Evolutionary conservation across 2,797 vertebrate genomes (phyloP), one percentile per base, ranked within the genome.

Genomic region (Helarctos malayanus): DNA sequence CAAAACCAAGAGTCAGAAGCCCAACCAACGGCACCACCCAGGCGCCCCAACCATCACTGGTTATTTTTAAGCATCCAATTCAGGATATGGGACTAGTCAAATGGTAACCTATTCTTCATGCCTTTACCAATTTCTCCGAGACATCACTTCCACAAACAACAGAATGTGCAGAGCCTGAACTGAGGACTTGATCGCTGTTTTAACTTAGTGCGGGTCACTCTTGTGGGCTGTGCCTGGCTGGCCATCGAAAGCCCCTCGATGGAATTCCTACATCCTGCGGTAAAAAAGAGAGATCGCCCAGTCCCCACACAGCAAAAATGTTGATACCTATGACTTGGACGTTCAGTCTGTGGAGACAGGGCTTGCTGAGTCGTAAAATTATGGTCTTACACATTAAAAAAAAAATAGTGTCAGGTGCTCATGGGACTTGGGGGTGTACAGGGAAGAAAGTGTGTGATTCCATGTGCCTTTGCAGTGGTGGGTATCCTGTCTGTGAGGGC

Each of bases 51-150:
- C 1, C 6, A 41, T 69, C 18, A 59, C 47, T 80, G 76, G 29
- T 29, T 45, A 32, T 61, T 78, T 81, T 93, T 61, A 95, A 97
- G 85, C 3, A 21, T 45, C 27, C 83, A 23, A 52, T 63, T 84
- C 16, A 25, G 47, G 38, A 59, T 19, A 16, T 25, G 27, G 6
- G 21, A 25, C 45, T 82, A 84, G 19, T 29, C 21, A 57, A 65
- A 11, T 12, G 25, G 18, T 52, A 61, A 47, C 52, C 14, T 25
- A 49, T 14, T 49, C 49, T 89, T 92, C 4, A 35, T 35, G 2
- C 0, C 86, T 92, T 73, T 25, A 65, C 21, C 76, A 27, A 91
- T 38, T 61, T 73, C 6, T 82, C 93, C 14, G 59, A 35, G 14
- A 12, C 25, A 12, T 13, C 18, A 54, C 8, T 47, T 82, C 8